phyloP scores from a whole-genome alignment of 2,113 vertebrate species.

The Ahaetulla prasina region DNA sequence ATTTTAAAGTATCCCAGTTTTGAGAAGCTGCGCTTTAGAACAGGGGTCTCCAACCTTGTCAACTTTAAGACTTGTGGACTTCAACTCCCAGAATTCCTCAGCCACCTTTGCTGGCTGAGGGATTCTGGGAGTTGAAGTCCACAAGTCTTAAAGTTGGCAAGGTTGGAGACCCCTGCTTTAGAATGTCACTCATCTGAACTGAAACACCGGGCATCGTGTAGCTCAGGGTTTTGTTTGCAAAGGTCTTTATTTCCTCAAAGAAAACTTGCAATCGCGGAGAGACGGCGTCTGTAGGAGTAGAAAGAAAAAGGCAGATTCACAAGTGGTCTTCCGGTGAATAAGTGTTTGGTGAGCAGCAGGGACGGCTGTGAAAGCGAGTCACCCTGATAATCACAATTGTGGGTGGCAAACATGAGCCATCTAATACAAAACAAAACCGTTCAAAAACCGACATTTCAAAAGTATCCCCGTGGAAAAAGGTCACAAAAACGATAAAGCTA shows the following conservation, averaged over 20 bases:
- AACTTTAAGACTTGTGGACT: too few species aligned
- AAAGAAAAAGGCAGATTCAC: not conserved
- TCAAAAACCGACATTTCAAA: not conserved
- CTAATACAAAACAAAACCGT: not conserved
- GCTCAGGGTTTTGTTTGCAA: not conserved
- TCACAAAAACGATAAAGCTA: not conserved
- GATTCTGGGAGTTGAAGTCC: too few species aligned
- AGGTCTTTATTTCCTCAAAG: not conserved
- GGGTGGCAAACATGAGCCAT: not conserved
- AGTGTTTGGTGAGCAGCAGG: not conserved
- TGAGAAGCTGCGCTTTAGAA: not conserved
- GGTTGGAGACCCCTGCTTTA: too few species aligned
- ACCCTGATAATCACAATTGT: not conserved
- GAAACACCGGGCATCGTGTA: not conserved
- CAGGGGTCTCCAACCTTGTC: too few species aligned
- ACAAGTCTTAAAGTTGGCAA: too few species aligned
- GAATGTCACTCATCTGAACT: not conserved
- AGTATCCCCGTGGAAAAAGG: not conserved
- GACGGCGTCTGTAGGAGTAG: not conserved
- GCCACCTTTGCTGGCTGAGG: too few species aligned
- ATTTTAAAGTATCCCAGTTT: not conserved
- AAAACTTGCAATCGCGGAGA: not conserved
- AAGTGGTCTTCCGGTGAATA: not conserved
- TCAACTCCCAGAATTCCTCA: too few species aligned
- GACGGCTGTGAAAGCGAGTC: not conserved